phyloP scores from a whole-genome alignment of 2,113 vertebrate genomes.

The Pelecanus crispus region DNA sequence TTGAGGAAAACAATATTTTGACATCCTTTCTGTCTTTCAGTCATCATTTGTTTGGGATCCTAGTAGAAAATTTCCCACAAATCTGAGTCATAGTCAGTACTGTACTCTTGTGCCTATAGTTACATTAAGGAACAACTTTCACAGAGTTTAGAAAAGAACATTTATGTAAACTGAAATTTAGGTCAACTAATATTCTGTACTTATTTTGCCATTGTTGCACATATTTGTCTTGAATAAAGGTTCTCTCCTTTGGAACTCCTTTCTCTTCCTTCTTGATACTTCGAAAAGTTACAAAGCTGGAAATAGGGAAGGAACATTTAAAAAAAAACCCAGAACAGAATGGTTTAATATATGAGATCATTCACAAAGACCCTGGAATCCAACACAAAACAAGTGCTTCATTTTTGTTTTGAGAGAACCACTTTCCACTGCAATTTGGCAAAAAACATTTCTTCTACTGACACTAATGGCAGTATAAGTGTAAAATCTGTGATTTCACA shows the following conservation, averaged over 20 bases:
- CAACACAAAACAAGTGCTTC: background rate
- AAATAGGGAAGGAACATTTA: background rate
- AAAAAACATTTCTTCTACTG: background rate
- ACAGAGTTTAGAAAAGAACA: background rate
- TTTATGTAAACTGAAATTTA: background rate
- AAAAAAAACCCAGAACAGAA: background rate
- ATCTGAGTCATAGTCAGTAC: background rate
- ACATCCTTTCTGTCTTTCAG: background rate
- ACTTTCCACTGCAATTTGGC: background rate
- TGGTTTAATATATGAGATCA: background rate
- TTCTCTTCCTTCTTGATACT: background rate
- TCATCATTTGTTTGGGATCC: background rate
- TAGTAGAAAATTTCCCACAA: background rate
- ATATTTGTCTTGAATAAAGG: background rate
- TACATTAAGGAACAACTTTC: background rate
- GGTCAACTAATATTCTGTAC: background rate
- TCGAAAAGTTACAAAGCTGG: background rate
- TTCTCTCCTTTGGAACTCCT: background rate
- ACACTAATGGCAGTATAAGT: background rate
- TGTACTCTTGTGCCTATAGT: background rate
- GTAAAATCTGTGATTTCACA: background rate
- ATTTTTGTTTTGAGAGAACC: background rate
- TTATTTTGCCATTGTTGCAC: background rate
- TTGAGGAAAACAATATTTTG: background rate
- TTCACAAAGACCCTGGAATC: background rate